Conservation (phyloP, 2,797 vertebrate species). For the Morelia viridis region DNA sequence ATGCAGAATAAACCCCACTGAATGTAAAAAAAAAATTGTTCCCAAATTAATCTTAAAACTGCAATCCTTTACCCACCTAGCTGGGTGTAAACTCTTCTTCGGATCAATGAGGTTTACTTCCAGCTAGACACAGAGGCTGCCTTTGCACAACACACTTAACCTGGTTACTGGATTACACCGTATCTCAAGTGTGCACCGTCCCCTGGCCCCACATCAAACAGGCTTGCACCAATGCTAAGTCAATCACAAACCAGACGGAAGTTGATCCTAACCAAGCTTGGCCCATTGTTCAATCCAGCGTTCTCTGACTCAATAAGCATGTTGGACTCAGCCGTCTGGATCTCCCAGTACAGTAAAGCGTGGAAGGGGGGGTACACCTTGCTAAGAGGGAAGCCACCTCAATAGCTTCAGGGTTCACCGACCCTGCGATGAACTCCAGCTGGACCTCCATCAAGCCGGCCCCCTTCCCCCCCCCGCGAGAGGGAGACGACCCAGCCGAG, state of each 20-base stretch:
- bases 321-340: neutral
- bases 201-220: too few relatives aligned
- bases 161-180: too few relatives aligned
- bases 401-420: neutral
- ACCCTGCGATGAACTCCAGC: neutral
- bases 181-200: too few relatives aligned
- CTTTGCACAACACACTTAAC: too few relatives aligned
- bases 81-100: neutral
- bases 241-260: too few relatives aligned
- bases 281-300: too few relatives aligned
- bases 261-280: too few relatives aligned
- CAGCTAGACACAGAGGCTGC: neutral
- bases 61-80: neutral
- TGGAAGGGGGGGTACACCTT: neutral
- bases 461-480: neutral
- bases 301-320: too few relatives aligned
- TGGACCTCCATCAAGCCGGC: neutral
- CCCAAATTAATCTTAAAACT: too few relatives aligned
- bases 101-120: neutral
- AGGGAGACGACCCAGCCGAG: conserved; percentile 28
- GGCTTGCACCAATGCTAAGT: too few relatives aligned
- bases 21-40: neutral
- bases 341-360: neutral
- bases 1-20: neutral
- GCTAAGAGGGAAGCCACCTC: neutral